Evolutionary conservation across 2,888 invertebrate genomes (phyloP), one percentile per base, ranked within the genome.

Genomic region (Polia nebulosa): DNA sequence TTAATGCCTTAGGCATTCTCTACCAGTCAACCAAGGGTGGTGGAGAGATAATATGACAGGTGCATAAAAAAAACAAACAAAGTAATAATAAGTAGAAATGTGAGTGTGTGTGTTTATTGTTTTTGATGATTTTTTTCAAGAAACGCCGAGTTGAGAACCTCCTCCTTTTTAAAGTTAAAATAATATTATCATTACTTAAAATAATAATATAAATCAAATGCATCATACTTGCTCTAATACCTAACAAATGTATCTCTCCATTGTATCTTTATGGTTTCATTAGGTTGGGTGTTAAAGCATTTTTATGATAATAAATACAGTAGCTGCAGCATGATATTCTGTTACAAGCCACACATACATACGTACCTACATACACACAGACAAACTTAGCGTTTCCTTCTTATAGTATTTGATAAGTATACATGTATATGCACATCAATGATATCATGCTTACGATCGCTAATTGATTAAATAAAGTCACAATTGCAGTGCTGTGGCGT

Each of bases 381-480:
- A 47, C 25, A 5, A 34, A 29, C 32, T 17, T 34, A 22, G 13
- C 32, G 32, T 49, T 32, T 62, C 39, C 34, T 32, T 44, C 47
- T 20, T 55, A 58, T 27, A 57, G 47, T 62, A 71, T 59, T 51
- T 27, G 44, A 77, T 71, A 72, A 29, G 29, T 73, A 73, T 25
- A 32, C 32, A 6, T 39, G 39, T 39, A 39, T 17, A 29, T 34
- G 13, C 32, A 8, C 6, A 7, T 55, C 17, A 62, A 62, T 59
- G 74, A 76, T 78, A 78, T 76, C 58, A 74, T 47, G 34, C 51
- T 47, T 36, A 57, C 47, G 56, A 79, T 79, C 32, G 36, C 56
- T 76, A 79, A 76, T 74, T 76, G 75, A 78, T 63, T 62, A 68
- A 56, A 59, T 56, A 73, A 66, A 78, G 22, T 59, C 22, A 22